Conservation (phyloP, 2,888 invertebrate genomes). For the Altica lythri region DNA sequence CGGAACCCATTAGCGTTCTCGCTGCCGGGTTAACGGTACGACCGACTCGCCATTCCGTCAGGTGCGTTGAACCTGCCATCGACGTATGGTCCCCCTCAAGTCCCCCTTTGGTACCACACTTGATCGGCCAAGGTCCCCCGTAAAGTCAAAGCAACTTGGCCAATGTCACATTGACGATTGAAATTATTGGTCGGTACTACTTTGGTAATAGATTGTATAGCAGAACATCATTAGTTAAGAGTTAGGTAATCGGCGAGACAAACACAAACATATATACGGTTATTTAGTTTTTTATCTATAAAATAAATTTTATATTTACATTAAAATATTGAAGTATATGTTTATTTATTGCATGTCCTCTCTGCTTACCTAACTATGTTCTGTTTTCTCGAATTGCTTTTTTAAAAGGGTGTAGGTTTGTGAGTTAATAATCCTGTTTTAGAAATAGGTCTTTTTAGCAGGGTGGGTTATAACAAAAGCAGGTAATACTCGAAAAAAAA, state of each 20-base stretch:
- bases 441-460: too few relatives aligned
- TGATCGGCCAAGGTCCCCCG: conserved; percentile 36
- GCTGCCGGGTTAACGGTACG: conserved; percentile 50
- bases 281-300: too few relatives aligned
- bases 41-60: conserved; percentile 57
- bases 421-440: too few relatives aligned
- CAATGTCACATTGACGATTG: conserved; percentile 24
- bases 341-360: too few relatives aligned
- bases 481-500: too few relatives aligned
- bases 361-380: too few relatives aligned
- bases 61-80: conserved; percentile 56
- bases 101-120: conserved; percentile 33
- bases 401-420: too few relatives aligned
- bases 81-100: conserved; percentile 36
- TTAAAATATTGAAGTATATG: too few relatives aligned
- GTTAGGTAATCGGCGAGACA: conserved; percentile 8
- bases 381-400: too few relatives aligned
- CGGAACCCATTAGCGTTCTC: conserved; percentile 54
- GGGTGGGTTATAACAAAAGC: too few relatives aligned
- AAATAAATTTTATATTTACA: too few relatives aligned
- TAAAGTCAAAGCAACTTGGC: conserved; percentile 26
- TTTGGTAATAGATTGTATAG: not conserved
- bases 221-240: conserved; percentile 5
- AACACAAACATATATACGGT: too few relatives aligned
- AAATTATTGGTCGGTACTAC: conserved; percentile 16